phyloP scores from a whole-genome alignment of 1,140 invertebrate genomes.

The Camponotus pennsylvanicus region DNA sequence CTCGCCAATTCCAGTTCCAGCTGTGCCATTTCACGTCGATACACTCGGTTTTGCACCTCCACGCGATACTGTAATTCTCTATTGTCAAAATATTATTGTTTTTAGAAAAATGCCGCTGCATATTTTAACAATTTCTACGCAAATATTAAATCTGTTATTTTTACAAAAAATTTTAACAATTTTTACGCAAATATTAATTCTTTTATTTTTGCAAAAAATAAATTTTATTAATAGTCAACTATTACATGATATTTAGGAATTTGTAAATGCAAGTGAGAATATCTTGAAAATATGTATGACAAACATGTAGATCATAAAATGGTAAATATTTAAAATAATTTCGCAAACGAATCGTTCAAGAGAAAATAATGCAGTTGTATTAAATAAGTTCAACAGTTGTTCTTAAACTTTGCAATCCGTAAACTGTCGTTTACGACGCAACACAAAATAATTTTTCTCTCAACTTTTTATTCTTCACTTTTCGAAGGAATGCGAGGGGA shows the following conservation, averaged over 20 bases:
- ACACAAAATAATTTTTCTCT: slow-evolving; percentile 4
- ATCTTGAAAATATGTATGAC: not conserved
- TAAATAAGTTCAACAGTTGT: not conserved
- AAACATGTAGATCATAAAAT: not conserved
- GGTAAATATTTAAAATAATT: not conserved
- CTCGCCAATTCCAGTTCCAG: slow-evolving; percentile 93
- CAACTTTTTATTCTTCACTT: not conserved
- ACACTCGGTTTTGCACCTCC: slow-evolving; percentile 96
- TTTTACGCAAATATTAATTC: not conserved
- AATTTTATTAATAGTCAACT: not conserved
- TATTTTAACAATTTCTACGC: not conserved
- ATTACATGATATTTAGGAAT: not conserved
- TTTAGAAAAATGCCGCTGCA: not conserved
- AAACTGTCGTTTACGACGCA: not conserved
- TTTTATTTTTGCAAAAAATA: not conserved
- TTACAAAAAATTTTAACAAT: not conserved
- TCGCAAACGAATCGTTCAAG: not conserved
- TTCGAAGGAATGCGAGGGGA: not conserved
- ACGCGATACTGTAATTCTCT: slow-evolving; percentile 94
- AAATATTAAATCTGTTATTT: not conserved
- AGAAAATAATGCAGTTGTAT: not conserved
- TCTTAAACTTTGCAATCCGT: not conserved
- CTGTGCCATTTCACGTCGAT: slow-evolving; percentile 93
- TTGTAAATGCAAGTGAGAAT: not conserved
- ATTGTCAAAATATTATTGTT: not conserved